Conservation (phyloP, 1,140 invertebrate species). For the Diploscapter pachys region DNA sequence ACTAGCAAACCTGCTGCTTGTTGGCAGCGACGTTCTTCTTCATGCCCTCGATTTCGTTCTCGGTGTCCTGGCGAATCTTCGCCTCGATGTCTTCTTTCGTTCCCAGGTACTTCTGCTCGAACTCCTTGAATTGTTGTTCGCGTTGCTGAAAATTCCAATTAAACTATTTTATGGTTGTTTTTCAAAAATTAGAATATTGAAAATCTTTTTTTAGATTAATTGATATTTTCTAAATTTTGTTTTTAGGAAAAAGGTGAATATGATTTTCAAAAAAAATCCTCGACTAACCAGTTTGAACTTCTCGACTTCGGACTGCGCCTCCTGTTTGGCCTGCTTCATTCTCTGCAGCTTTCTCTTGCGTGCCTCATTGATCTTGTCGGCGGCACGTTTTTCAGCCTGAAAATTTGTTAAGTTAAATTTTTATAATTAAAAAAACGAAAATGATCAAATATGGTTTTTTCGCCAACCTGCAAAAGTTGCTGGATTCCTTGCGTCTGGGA, state of each 20-base stretch:
- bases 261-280: not conserved
- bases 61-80: slow-evolving; percentile 49
- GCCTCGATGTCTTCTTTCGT: slow-evolving; percentile 58
- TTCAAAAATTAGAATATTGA: too few species aligned
- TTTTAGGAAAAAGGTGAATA: too few species aligned
- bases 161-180: too few species aligned
- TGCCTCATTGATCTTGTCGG: slow-evolving; percentile 95
- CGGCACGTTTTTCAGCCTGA: slow-evolving; percentile 91
- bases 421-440: too few species aligned
- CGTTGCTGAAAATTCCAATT: slow-evolving; percentile 46
- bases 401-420: too few species aligned
- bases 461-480: slow-evolving; percentile 72
- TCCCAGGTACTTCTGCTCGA: slow-evolving; percentile 57
- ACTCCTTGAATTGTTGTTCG: slow-evolving; percentile 55
- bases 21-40: slow-evolving; percentile 47
- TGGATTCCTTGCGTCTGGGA: slow-evolving; percentile 99
- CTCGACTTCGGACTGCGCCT: slow-evolving; percentile 96
- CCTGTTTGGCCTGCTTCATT: slow-evolving; percentile 98
- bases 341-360: slow-evolving; percentile 94
- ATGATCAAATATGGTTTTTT: too few species aligned
- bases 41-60: slow-evolving; percentile 47
- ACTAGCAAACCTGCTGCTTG: slow-evolving; percentile 46
- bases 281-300: slow-evolving; percentile 65
- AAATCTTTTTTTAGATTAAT: too few species aligned
- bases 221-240: too few species aligned